phyloP scores from a whole-genome alignment of 2,113 vertebrate genomes.

The Romanogobio albipinnatus region DNA sequence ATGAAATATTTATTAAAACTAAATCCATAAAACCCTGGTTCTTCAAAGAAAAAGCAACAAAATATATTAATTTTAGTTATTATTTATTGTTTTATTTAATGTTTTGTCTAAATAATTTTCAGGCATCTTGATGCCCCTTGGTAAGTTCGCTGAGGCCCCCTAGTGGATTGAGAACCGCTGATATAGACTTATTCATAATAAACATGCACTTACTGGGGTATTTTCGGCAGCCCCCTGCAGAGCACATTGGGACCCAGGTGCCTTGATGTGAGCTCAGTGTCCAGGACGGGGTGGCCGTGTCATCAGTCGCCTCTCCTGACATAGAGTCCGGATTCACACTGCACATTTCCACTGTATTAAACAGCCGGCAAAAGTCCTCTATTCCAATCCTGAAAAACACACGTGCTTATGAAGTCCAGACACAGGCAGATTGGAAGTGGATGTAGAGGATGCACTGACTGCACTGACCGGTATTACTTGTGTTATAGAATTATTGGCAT shows the following conservation, averaged over 20 bases:
- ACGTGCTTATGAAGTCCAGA: conserved; percentile 52
- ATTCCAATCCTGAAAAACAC: conserved; percentile 72
- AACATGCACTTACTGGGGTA: conserved; percentile 61
- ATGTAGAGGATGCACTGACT: neutral
- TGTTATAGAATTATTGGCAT: neutral
- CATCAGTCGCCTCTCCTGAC: conserved; percentile 39
- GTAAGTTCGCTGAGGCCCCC: too few relatives aligned
- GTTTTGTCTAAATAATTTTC: too few relatives aligned
- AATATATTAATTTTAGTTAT: too few relatives aligned
- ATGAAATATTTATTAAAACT: too few relatives aligned
- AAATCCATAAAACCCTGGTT: too few relatives aligned
- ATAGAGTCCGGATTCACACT: conserved; percentile 73
- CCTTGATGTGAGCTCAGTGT: conserved; percentile 73
- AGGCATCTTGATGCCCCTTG: too few relatives aligned
- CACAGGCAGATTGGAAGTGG: neutral
- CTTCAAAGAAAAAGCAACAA: too few relatives aligned
- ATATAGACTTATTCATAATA: neutral
- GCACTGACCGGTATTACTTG: neutral
- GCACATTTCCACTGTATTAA: conserved; percentile 76
- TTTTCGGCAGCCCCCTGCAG: conserved; percentile 75
- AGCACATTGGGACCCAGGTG: conserved; percentile 71
- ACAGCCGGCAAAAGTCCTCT: conserved; percentile 74
- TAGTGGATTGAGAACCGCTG: too few relatives aligned
- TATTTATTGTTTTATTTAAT: too few relatives aligned
- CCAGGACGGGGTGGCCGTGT: conserved; percentile 56